These are phyloP conservation scores for Propithecus coquereli DNA, from an alignment of 2,113 vertebrate genomes.

Conservation along the genomic window DNA sequence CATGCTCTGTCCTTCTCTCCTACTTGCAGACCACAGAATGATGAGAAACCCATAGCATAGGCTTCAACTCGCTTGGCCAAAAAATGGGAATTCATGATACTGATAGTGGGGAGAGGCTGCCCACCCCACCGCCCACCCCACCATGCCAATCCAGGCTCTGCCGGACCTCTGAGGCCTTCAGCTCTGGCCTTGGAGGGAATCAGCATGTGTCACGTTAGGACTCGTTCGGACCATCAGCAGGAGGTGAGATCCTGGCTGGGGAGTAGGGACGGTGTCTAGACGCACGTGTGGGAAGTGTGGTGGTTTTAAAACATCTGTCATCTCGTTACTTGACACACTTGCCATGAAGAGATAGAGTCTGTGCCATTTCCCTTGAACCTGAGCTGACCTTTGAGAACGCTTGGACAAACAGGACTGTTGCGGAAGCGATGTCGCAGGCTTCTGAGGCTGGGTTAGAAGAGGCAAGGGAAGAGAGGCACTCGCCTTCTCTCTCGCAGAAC, in stretches of 20 bases:
- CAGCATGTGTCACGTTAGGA: neutral
- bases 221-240: neutral
- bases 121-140: rapidly evolving
- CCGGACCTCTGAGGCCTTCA: neutral
- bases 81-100: neutral
- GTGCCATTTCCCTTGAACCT: neutral
- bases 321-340: neutral
- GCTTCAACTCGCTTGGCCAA: neutral
- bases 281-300: too few species aligned
- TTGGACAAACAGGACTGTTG: neutral
- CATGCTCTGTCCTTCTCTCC: neutral
- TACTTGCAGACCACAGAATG: neutral
- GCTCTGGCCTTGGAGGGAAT: neutral
- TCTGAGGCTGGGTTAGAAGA: neutral
- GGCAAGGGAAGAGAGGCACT: neutral
- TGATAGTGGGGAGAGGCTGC: neutral
- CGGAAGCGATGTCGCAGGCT: neutral
- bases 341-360: neutral
- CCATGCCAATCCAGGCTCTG: neutral
- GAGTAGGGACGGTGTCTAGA: neutral
- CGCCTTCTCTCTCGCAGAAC: neutral
- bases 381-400: neutral
- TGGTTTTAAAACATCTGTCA: neutral
- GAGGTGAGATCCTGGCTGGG: neutral
- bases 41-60: neutral